Evolutionary conservation across 2,113 vertebrate genomes (phyloP).

Genomic region (Ctenomys sociabilis): DNA sequence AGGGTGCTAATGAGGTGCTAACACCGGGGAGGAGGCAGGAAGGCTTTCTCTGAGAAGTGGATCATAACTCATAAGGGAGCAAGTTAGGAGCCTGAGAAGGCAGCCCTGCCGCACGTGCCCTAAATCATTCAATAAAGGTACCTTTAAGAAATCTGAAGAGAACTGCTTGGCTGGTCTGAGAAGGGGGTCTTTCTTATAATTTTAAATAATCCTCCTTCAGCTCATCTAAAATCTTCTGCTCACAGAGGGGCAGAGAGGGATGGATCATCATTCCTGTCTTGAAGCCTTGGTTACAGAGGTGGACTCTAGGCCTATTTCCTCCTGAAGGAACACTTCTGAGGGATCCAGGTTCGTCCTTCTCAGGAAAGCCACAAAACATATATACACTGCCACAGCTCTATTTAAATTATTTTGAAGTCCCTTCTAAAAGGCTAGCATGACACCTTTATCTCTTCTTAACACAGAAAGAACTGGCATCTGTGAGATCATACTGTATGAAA

Average conservation of each 20-base stretch:
- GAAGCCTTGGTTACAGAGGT: background rate
- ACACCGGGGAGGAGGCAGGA: background rate
- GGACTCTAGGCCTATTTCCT: background rate
- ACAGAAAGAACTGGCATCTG: background rate
- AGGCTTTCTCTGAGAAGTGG: background rate
- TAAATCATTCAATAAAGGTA: background rate
- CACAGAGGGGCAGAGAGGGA: fast-evolving
- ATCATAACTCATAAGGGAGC: background rate
- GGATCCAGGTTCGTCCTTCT: background rate
- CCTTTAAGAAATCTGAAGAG: background rate
- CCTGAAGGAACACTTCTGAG: background rate
- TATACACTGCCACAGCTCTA: background rate
- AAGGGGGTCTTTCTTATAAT: background rate
- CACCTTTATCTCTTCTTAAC: background rate
- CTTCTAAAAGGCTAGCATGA: background rate
- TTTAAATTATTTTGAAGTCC: background rate
- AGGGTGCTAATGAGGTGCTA: slow-evolving; percentile 73
- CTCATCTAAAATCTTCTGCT: background rate
- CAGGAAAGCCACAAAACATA: background rate
- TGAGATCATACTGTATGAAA: background rate
- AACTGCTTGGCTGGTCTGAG: background rate
- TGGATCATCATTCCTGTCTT: background rate
- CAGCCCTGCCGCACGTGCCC: background rate
- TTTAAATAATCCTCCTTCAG: background rate
- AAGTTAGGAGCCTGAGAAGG: background rate